Base-by-base conservation (phyloP, 2,888 invertebrate genomes). In the Agrochola litura region DNA sequence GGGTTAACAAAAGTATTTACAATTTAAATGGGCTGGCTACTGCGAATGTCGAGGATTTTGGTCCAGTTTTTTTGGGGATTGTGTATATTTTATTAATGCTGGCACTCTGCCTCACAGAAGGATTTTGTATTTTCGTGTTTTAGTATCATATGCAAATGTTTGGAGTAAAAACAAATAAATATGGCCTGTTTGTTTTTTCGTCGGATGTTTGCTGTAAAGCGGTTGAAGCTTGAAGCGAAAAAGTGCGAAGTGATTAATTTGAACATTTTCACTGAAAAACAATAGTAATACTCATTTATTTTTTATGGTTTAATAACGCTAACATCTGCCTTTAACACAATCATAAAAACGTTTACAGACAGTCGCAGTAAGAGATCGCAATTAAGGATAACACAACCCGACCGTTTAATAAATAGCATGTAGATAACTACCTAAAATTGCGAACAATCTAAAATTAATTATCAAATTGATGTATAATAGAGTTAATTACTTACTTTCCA, bases 21-120 rank as follows among this genome's bases (percentile, higher is more conserved):
- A 90, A 89, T 91, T 89, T 89, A 90, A 90, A 91, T 91, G 80
- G 86, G 70, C 84, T 79, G 79, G 77, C 75, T 74, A 79, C 73
- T 66, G 61, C 63, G 73, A 80, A 64, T 73, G 41, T 22, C 70
- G 68, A 72, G 73, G 41, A 72, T 78, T 82, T 80, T 77, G 60
- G 77, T 63, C 43, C 25, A 12, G 61, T 25, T n/a, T 67, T 73
- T 73, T 76, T 71, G 22, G 49, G 66, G 25, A 56, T 76, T 72
- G 58, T 71, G 70, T 84, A n/a, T 76, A 79, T 79, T 84, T 82
- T 81, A 78, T 84, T 78, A 81, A 79, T 74, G 70, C 72, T 68
- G 16, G 66, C 82, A 78, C 73, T 79, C 79, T 43, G 75, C 67
- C 70, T 68, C 54, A 61, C 54, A 64, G n/a, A 14, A 66, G 43